Base-by-base conservation (phyloP, 2,113 vertebrate species). In the Oceanites oceanicus region DNA sequence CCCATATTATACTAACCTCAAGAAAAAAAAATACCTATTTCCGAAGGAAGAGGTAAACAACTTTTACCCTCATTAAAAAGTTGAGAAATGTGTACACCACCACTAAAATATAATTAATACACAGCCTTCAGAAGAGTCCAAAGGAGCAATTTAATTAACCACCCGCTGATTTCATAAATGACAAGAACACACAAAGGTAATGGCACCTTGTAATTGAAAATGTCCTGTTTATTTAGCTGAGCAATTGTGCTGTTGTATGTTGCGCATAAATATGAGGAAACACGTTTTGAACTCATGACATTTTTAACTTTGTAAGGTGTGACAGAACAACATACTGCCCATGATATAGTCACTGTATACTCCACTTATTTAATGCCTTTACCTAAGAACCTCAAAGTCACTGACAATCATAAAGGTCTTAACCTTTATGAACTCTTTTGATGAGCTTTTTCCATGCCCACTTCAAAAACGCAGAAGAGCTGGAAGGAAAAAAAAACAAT, bases 61-160 rank as follows among this genome's bases (percentile, higher is more conserved):
- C 62, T 93, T 91, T 65, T 53, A 94, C 66, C 40, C 58, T 95
- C 74, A 85, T 90, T 85, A 88, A 91, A 82, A 95, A 96, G 53
- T 62, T 88, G 92, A 95, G 94, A 96, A 95, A 90, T 88, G 44
- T 53, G 74, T 77, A 78, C 29, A 95, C 59, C 53, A 85, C 71
- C 62, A 85, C 77, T 89, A 91, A 94, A 96, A 88, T 68, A 91
- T 90, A 96, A 96, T 96, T 96, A 96, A 95, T 95, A 78, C 70
- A 82, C 53, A 85, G 92, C 19, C 84, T 96, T 95, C 78, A 90
- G 90, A 90, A 90, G 66, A 96, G 94, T 94, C 96, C 94, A 90
- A 91, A 95, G 92, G 93, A 94, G 84, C 84, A 96, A 94, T 96
- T 97, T 96, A 96, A 97, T 96, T 97, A 96, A 96, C 93, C 91